phyloP scores from a whole-genome alignment of 2,113 vertebrate genomes.

The Seriola aureovittata region DNA sequence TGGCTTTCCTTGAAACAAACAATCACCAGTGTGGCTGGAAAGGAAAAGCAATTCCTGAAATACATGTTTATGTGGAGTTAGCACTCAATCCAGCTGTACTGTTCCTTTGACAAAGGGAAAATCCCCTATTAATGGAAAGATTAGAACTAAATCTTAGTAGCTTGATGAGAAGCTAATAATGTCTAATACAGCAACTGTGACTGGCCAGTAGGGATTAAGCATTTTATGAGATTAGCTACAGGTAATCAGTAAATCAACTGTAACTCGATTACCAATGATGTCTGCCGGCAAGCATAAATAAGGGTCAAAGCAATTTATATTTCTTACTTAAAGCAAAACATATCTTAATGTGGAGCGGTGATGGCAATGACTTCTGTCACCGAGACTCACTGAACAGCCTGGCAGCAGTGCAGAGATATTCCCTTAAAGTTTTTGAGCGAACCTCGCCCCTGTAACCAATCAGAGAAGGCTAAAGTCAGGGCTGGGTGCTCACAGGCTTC shows the following conservation, averaged over 20 bases:
- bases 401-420: neutral
- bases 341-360: neutral
- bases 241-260: slow-evolving; percentile 58
- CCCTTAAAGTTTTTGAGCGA: neutral
- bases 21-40: neutral
- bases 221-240: slow-evolving; percentile 66
- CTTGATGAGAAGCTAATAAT: slow-evolving; percentile 52
- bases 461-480: too few species aligned
- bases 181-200: slow-evolving; percentile 27
- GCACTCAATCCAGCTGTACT: neutral
- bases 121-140: slow-evolving; percentile 31
- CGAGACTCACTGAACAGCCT: too few species aligned
- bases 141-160: slow-evolving; percentile 38
- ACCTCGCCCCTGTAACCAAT: neutral
- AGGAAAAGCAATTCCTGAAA: neutral
- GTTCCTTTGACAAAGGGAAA: slow-evolving; percentile 24
- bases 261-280: slow-evolving; percentile 43
- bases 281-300: slow-evolving; percentile 13
- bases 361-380: neutral
- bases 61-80: neutral
- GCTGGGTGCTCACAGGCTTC: neutral
- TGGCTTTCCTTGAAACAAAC: slow-evolving; percentile 27
- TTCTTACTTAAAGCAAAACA: neutral
- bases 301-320: neutral
- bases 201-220: slow-evolving; percentile 58